These are phyloP conservation scores for Drosophila bocqueti DNA, from an alignment of 1,140 invertebrate genomes.

Conservation along the genomic window DNA sequence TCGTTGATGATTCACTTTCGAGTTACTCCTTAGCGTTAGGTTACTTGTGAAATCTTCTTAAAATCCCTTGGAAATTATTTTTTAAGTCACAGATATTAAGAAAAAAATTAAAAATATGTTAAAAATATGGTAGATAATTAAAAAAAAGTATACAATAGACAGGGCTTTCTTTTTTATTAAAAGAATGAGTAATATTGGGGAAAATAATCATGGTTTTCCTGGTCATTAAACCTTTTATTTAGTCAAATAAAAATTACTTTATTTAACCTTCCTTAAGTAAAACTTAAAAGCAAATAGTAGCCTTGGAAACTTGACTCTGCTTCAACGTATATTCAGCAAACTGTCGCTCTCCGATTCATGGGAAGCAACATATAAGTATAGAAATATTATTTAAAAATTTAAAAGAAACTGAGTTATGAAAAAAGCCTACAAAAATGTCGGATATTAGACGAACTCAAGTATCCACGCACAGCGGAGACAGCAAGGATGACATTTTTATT, in stretches of 20 bases:
- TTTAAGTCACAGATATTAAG: conserved; percentile 10
- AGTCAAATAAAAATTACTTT: not conserved
- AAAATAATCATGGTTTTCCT: not conserved
- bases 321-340: not conserved
- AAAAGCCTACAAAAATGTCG: conserved; percentile 8
- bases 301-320: not conserved
- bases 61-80: conserved; percentile 12
- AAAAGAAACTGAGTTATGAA: not conserved
- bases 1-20: conserved; percentile 25
- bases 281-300: conserved; percentile 8
- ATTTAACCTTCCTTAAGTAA: not conserved
- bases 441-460: not conserved
- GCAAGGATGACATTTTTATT: not conserved
- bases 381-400: not conserved
- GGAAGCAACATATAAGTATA: not conserved
- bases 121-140: not conserved
- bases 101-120: conserved; percentile 28
- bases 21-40: conserved; percentile 41
- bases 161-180: not conserved
- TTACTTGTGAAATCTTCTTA: conserved; percentile 29
- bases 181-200: too few species aligned
- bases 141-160: not conserved
- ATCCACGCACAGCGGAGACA: not conserved
- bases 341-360: not conserved
- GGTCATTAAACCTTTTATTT: too few species aligned